Evolutionary conservation across 1,140 invertebrate genomes (phyloP), one percentile per base, ranked within the genome.

Genomic region (Phymastichus coffea): DNA sequence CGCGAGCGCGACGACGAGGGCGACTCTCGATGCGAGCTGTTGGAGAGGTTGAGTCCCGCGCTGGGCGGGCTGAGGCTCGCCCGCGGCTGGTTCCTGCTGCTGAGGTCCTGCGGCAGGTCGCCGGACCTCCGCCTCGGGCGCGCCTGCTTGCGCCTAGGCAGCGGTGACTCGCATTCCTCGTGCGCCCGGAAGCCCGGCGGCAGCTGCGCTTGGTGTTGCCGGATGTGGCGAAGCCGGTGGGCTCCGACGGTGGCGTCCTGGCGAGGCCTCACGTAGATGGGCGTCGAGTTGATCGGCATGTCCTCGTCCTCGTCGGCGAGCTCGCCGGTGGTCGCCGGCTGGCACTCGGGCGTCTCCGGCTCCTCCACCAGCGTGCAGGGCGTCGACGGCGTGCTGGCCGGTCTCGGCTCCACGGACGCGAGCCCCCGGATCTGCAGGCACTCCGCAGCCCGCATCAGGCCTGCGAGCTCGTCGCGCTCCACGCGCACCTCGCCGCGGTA

Each of bases 401-500:
- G 79, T 63, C 76, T 65, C 47, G 67, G 80, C 61, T 89, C 87
- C 54, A 89, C 88, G 58, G 88, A 87, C 0, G 88, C 88, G 9
- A 93, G 74, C 2, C 90, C 90, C 17, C 90, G 83, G 17, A 93
- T 87, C 72, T 94, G 90, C 49, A 95, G 80, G 49, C 88, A 91
- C 68, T 94, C 91, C 0, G 92, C 93, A 1, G 91, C 92, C 67
- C 90, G 87, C 67, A 95, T 91, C 44, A 95, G 81, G 9, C 86
- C 86, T 20, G 88, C 83, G 0, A 95, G 79, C 33, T 92, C 89
- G 63, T 94, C 91, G 66, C 93, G 90, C 0, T 86, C 86, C 2
- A 95, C 90, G 51, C 88, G 90, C 49, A 95, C 92, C 78, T 94
- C 91, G 25, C 93, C 93, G 51, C 89, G 87, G 79, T 95, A 95